Evolutionary conservation across 2,888 invertebrate species (phyloP).

Genomic region (Thymelicus sylvestris): DNA sequence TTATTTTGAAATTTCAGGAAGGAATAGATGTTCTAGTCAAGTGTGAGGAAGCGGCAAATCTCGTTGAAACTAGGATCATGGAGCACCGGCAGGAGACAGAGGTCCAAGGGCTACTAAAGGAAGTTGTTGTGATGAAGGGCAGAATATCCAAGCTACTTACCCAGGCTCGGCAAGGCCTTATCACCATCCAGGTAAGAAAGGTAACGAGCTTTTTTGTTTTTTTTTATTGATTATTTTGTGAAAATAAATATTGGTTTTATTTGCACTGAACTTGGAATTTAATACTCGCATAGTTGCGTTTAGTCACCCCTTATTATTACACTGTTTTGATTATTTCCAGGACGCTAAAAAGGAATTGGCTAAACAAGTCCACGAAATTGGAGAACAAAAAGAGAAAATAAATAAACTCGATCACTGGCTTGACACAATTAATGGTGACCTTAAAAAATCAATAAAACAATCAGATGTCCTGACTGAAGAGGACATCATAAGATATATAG

Average conservation of each 20-base stretch:
- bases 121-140: constrained; percentile 85
- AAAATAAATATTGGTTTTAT: neutral
- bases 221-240: neutral
- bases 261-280: neutral
- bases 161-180: constrained; percentile 88
- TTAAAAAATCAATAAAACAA: constrained; percentile 74
- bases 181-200: constrained; percentile 81
- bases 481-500: constrained; percentile 74
- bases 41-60: constrained; percentile 87
- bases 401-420: constrained; percentile 79
- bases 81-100: constrained; percentile 87
- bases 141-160: constrained; percentile 87
- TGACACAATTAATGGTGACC: constrained; percentile 75
- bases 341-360: constrained; percentile 74
- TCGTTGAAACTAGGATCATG: constrained; percentile 86
- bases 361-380: constrained; percentile 66
- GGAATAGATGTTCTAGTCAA: constrained; percentile 88
- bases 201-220: constrained; percentile 51
- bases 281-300: no score
- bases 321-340: constrained; percentile 58
- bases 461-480: constrained; percentile 68
- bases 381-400: constrained; percentile 71
- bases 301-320: no score
- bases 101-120: constrained; percentile 82
- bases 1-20: constrained; percentile 79